These are phyloP conservation scores for Cyphomyrmex costatus DNA, from an alignment of 1,140 invertebrate species.

Conservation along the genomic window DNA sequence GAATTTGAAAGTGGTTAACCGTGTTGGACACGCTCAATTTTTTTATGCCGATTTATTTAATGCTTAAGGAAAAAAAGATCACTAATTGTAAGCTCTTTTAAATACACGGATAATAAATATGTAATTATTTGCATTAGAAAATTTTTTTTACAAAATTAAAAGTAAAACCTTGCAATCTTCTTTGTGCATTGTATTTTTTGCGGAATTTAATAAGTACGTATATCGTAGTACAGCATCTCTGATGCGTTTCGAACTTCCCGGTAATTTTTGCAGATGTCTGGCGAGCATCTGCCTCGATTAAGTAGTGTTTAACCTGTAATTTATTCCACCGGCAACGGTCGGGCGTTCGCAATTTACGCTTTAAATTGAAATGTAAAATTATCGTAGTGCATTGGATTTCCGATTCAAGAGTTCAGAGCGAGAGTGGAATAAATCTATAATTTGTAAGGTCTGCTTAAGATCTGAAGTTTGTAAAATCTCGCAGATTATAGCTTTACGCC, in stretches of 20 bases:
- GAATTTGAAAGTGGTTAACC: background rate
- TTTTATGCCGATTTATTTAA: background rate
- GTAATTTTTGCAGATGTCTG: conserved; percentile 60
- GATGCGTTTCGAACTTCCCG: conserved; percentile 48
- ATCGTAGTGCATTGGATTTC: conserved; percentile 47
- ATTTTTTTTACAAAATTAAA: background rate
- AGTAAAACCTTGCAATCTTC: background rate
- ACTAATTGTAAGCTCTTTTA: background rate
- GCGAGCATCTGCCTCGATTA: conserved; percentile 58
- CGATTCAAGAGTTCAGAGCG: conserved; percentile 27
- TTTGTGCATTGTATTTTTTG: conserved; percentile 13
- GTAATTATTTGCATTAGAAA: background rate
- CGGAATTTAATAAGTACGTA: conserved; percentile 40
- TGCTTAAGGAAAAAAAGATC: too few species aligned
- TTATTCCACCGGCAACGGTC: conserved; percentile 55
- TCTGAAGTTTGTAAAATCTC: conserved; percentile 23
- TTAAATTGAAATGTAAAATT: conserved; percentile 62
- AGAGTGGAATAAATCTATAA: conserved; percentile 39
- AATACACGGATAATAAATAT: background rate
- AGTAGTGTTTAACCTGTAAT: conserved; percentile 54
- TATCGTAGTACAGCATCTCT: conserved; percentile 46
- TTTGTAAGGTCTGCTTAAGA: conserved; percentile 11
- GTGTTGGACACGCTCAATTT: background rate
- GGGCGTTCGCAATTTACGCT: conserved; percentile 51
- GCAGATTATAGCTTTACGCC: conserved; percentile 32